These are phyloP conservation scores for Zhuqinia jingwanae DNA, from an alignment of 2,888 invertebrate species.

Conservation along the genomic window DNA sequence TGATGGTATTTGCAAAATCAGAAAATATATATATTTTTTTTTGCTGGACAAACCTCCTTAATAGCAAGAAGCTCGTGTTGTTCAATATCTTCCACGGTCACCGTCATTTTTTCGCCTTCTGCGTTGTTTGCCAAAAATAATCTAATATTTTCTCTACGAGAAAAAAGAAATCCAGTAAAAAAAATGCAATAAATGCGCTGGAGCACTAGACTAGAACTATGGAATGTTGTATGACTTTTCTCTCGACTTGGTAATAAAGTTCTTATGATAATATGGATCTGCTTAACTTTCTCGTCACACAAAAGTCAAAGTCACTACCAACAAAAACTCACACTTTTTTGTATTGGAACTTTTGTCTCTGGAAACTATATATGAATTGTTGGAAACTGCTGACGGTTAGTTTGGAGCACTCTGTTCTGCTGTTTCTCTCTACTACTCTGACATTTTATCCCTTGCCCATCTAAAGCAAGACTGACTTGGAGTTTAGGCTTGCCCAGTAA, in stretches of 20 bases:
- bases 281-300: slow-evolving; percentile 21
- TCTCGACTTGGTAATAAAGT: not conserved
- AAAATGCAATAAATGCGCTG: too few relatives aligned
- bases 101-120: slow-evolving; percentile 45
- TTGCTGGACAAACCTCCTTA: slow-evolving; percentile 42
- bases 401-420: too few relatives aligned
- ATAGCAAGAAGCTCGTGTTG: slow-evolving; percentile 52
- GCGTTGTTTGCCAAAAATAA: not conserved
- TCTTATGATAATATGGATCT: slow-evolving; percentile 1
- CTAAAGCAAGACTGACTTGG: slow-evolving; percentile 48
- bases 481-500: slow-evolving; percentile 4
- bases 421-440: not conserved
- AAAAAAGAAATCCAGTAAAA: not conserved
- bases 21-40: not conserved
- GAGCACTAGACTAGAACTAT: too few relatives aligned
- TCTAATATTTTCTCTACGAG: not conserved
- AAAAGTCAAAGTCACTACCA: slow-evolving; percentile 10
- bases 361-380: not conserved
- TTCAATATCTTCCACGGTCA: slow-evolving; percentile 59
- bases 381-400: too few relatives aligned
- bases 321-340: too few relatives aligned
- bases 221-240: not conserved
- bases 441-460: slow-evolving; percentile 40
- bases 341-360: not conserved
- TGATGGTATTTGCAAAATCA: too few relatives aligned